phyloP scores from a whole-genome alignment of 2,797 vertebrate genomes.

The Hirundo rustica region DNA sequence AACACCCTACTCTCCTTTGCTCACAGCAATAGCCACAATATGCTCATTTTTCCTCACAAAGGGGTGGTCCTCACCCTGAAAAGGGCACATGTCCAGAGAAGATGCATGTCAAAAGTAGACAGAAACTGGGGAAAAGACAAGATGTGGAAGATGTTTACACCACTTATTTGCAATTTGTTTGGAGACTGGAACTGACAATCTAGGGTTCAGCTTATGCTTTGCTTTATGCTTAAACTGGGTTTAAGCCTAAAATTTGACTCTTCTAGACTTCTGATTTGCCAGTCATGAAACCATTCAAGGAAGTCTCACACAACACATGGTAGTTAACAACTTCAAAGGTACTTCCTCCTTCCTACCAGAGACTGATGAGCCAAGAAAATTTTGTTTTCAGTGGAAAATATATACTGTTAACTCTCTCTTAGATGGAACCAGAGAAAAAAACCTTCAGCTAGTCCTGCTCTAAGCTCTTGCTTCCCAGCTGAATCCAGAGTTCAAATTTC shows the following conservation, averaged over 20 bases:
- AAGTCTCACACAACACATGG: neutral
- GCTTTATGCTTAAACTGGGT: neutral
- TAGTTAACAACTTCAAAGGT: neutral
- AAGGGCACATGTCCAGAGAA: neutral
- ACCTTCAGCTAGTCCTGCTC: neutral
- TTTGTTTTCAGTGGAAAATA: neutral
- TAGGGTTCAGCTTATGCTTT: neutral
- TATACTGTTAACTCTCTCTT: neutral
- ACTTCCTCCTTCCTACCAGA: neutral
- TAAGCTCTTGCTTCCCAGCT: neutral
- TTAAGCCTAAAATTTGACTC: neutral
- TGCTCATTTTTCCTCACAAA: neutral
- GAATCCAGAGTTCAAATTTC: neutral
- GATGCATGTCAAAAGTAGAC: rapidly evolving
- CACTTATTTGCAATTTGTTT: neutral
- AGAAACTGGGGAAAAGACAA: neutral
- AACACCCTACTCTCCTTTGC: rapidly evolving
- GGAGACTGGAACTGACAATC: neutral
- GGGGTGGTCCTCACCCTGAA: neutral
- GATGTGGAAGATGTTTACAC: neutral
- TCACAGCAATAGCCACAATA: neutral
- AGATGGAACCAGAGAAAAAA: neutral
- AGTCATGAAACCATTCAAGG: neutral
- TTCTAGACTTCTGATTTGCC: neutral
- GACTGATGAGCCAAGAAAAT: neutral